Percentiles rank a stretch among this genome's conserved stretches.
These are phyloP conservation scores for Microplitis manilae DNA, from an alignment of 2,888 invertebrate genomes.

Conservation along the genomic window DNA sequence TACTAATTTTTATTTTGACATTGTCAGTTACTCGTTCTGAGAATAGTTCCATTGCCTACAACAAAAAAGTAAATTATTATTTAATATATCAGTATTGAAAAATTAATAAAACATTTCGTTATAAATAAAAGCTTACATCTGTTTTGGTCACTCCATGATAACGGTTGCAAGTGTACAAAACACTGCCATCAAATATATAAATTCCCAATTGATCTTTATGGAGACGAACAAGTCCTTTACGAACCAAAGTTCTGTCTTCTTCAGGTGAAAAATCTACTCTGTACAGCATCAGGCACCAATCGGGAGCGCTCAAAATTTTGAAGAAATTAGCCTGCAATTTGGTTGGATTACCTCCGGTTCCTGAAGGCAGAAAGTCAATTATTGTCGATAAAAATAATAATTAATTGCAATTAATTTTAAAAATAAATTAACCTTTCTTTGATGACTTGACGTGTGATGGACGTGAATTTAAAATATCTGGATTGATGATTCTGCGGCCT, in stretches of 20 bases:
- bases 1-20: slow-evolving; percentile 74
- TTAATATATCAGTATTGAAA: slow-evolving; percentile 56
- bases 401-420: not conserved
- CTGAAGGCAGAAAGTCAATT: slow-evolving; percentile 64
- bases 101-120: not conserved
- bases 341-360: slow-evolving; percentile 73
- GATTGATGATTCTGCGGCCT: slow-evolving; percentile 73
- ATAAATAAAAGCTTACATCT: not conserved
- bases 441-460: slow-evolving; percentile 55
- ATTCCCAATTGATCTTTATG: slow-evolving; percentile 75
- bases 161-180: slow-evolving; percentile 77
- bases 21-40: slow-evolving; percentile 73
- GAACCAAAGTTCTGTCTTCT: slow-evolving; percentile 77
- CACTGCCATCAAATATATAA: slow-evolving; percentile 83
- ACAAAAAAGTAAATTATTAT: not conserved
- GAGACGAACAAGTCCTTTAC: slow-evolving; percentile 75
- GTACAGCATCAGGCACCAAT: slow-evolving; percentile 84
- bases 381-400: not conserved
- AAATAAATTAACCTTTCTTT: slow-evolving; percentile 64
- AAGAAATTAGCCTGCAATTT: slow-evolving; percentile 80
- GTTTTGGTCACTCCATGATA: slow-evolving; percentile 65
- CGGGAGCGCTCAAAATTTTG: slow-evolving; percentile 75
- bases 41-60: not conserved
- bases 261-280: slow-evolving; percentile 82
- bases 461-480: slow-evolving; percentile 71